Percentiles rank a stretch among this genome's conserved stretches.
Conservation (phyloP, 1,140 invertebrate species). For the Drosophila pandora region DNA sequence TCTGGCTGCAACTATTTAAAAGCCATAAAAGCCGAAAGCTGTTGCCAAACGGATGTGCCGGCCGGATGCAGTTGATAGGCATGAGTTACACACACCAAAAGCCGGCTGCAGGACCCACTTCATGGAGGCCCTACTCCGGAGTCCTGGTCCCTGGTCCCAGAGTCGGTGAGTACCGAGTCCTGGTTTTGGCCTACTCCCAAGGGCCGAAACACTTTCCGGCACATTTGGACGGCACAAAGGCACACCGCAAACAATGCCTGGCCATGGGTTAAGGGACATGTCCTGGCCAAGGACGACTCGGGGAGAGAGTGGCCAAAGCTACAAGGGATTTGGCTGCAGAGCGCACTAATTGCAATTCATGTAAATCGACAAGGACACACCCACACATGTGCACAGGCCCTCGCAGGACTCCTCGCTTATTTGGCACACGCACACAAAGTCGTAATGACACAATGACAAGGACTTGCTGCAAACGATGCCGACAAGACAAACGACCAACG, state of each 20-base stretch:
- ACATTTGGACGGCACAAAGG: constrained; percentile 70
- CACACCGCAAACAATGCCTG: constrained; percentile 67
- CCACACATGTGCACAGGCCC: neutral
- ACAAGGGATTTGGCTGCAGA: constrained; percentile 64
- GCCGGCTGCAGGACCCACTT: constrained; percentile 17
- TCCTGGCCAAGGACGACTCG: constrained; percentile 3
- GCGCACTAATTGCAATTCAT: constrained; percentile 79
- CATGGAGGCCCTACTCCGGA: neutral
- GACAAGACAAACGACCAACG: constrained; percentile 51
- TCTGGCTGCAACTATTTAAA: constrained; percentile 73
- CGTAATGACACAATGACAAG: constrained; percentile 69
- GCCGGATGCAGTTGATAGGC: constrained; percentile 80
- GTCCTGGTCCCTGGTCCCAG: neutral
- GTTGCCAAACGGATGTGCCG: constrained; percentile 76
- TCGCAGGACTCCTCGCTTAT: constrained; percentile 13
- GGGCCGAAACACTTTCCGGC: constrained; percentile 3
- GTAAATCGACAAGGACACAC: constrained; percentile 77
- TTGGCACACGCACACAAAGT: constrained; percentile 49
- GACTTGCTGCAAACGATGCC: constrained; percentile 64
- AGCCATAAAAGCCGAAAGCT: constrained; percentile 81
- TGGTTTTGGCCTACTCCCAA: neutral
- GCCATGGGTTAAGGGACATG: neutral
- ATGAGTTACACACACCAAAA: constrained; percentile 53
- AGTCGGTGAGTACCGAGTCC: neutral
- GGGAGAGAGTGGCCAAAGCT: constrained; percentile 72